phyloP scores from a whole-genome alignment of 2,113 vertebrate species.

The Propithecus coquereli region DNA sequence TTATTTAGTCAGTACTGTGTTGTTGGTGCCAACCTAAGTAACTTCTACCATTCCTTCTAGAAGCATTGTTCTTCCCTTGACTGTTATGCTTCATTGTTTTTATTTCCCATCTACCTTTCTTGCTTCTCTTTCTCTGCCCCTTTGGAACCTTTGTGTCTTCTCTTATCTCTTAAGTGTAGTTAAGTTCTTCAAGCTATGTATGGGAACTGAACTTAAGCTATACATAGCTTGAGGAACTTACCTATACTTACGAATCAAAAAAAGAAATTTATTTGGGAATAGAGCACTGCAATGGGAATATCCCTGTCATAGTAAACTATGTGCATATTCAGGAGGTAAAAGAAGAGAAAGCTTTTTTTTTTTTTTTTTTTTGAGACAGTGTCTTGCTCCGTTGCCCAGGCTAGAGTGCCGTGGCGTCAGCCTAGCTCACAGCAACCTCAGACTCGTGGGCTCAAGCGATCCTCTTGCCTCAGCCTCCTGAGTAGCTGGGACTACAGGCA shows the following conservation, averaged over 20 bases:
- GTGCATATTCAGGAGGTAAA: neutral
- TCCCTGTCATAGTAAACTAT: neutral
- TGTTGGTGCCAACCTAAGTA: neutral
- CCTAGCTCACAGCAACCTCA: too few species aligned
- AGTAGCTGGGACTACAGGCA: too few species aligned
- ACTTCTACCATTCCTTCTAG: neutral
- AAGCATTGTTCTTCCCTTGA: constrained; percentile 2
- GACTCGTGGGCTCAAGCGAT: too few species aligned
- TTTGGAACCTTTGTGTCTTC: neutral
- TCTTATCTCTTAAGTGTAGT: neutral
- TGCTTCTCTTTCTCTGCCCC: neutral
- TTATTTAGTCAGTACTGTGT: neutral
- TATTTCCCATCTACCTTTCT: constrained; percentile 2
- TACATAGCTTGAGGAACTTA: too few species aligned
- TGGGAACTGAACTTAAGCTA: too few species aligned
- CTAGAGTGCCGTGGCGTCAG: too few species aligned
- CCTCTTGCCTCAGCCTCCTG: too few species aligned
- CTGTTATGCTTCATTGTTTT: constrained; percentile 10
- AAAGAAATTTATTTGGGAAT: neutral
- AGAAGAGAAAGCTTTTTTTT: too few species aligned
- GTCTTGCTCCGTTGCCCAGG: too few species aligned
- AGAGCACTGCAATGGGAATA: neutral
- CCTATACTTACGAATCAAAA: neutral
- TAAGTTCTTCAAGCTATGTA: too few species aligned
- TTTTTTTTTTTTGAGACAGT: too few species aligned